These are phyloP conservation scores for Syrphus vitripennis DNA, from an alignment of 2,888 invertebrate species.

Conservation along the genomic window DNA sequence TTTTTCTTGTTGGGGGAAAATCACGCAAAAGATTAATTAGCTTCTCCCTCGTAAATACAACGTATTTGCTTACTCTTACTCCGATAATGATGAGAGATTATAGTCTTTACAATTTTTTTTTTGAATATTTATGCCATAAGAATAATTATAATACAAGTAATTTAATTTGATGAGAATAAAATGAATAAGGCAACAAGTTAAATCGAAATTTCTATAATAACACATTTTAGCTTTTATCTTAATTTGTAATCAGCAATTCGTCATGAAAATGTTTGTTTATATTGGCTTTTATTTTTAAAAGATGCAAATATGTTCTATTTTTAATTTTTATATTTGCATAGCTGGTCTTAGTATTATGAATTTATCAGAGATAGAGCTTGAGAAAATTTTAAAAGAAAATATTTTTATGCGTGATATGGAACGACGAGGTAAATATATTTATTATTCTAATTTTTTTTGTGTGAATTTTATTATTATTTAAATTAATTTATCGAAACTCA, in stretches of 20 bases:
- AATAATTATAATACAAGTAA: not conserved
- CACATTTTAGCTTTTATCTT: slow-evolving; percentile 1
- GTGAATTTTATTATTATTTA: no score
- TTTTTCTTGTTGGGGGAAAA: not conserved
- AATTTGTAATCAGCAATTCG: not conserved
- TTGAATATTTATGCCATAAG: not conserved
- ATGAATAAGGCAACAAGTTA: slow-evolving; percentile 24
- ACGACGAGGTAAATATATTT: no score
- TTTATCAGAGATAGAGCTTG: not conserved
- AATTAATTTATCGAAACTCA: no score
- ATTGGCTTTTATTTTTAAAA: not conserved
- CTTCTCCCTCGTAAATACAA: not conserved
- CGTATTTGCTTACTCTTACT: not conserved
- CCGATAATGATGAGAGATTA: not conserved
- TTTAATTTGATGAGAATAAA: not conserved
- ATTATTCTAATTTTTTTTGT: no score
- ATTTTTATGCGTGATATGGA: no score
- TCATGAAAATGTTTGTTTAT: not conserved
- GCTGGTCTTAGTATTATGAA: not conserved
- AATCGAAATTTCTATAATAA: not conserved
- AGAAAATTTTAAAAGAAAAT: not conserved
- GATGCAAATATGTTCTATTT: not conserved
- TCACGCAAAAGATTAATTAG: slow-evolving; percentile 1
- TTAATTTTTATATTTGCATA: not conserved
- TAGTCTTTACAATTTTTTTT: not conserved